Evolutionary conservation across 2,888 invertebrate genomes (phyloP).

Genomic region (Itoplectis maculator): DNA sequence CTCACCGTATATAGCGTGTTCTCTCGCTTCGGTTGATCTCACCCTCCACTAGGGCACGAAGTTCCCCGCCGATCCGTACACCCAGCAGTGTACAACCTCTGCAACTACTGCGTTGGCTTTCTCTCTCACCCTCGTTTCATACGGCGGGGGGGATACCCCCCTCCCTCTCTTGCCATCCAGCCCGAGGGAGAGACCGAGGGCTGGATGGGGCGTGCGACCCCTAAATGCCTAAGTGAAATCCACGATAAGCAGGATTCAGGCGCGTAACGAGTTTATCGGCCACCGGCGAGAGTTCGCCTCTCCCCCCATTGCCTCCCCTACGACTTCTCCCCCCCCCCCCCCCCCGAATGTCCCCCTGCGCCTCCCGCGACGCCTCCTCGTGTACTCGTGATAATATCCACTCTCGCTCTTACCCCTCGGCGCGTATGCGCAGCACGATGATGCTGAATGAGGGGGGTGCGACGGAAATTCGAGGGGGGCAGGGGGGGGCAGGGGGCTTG

Average conservation of each 20-base stretch:
- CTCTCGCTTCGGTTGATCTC: slow-evolving; percentile 64
- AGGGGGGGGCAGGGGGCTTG: slow-evolving; percentile 5
- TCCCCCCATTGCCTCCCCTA: slow-evolving; percentile 1
- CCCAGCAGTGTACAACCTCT: slow-evolving; percentile 9
- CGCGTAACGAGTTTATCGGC: slow-evolving; percentile 82
- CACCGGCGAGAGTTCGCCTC: slow-evolving; percentile 57
- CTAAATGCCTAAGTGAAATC: slow-evolving; percentile 73
- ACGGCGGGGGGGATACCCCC: slow-evolving; percentile 33
- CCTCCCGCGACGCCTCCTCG: too few species aligned
- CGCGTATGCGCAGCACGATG: slow-evolving; percentile 17
- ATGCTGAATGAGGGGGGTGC: slow-evolving; percentile 23
- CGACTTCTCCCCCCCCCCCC: slow-evolving; percentile 33
- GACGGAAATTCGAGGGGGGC: slow-evolving; percentile 51
- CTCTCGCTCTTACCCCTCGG: slow-evolving; percentile 37
- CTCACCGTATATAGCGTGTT: slow-evolving; percentile 46
- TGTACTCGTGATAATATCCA: slow-evolving; percentile 43
- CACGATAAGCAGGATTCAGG: slow-evolving; percentile 81
- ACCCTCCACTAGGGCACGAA: slow-evolving; percentile 57
- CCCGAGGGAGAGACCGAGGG: too few species aligned
- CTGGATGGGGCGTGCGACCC: slow-evolving; percentile 59
- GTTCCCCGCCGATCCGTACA: slow-evolving; percentile 44
- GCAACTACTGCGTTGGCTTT: not conserved
- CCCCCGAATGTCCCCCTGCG: slow-evolving; percentile 21
- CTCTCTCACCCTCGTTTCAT: not conserved
- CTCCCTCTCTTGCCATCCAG: slow-evolving; percentile 16